These are phyloP conservation scores for Adineta ricciae DNA, from an alignment of 2,888 invertebrate genomes.

Conservation along the genomic window DNA sequence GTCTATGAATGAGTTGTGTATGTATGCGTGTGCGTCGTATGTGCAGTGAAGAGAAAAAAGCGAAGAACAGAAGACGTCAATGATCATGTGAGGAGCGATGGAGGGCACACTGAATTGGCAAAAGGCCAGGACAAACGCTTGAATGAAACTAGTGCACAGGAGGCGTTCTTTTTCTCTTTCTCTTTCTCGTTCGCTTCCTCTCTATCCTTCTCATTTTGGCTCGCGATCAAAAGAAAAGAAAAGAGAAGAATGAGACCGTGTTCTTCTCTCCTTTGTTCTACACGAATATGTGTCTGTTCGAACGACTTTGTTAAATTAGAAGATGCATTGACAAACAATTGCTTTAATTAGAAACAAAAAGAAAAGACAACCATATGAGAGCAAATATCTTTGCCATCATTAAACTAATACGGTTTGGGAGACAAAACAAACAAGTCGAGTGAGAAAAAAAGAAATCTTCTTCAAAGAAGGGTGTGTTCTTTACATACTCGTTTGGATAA, in stretches of 20 bases:
- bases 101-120: not conserved
- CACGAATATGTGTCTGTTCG: not conserved
- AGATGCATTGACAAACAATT: not conserved
- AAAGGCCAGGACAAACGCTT: not conserved
- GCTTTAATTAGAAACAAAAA: not conserved
- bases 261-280: not conserved
- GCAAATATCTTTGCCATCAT: not conserved
- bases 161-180: not conserved
- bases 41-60: not conserved
- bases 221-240: not conserved
- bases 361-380: not conserved
- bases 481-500: not conserved
- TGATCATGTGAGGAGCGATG: not conserved
- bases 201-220: not conserved
- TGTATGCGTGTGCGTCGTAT: not conserved
- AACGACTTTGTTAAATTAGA: not conserved
- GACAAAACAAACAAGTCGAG: not conserved
- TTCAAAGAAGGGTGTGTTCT: not conserved
- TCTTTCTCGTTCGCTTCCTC: not conserved
- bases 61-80: not conserved
- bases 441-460: not conserved
- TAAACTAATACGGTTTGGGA: not conserved
- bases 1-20: slow-evolving; percentile 3
- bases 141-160: not conserved
- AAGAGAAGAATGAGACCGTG: not conserved